Evolutionary conservation across 2,888 invertebrate genomes (phyloP).

Genomic region (Agrotis exclamationis): DNA sequence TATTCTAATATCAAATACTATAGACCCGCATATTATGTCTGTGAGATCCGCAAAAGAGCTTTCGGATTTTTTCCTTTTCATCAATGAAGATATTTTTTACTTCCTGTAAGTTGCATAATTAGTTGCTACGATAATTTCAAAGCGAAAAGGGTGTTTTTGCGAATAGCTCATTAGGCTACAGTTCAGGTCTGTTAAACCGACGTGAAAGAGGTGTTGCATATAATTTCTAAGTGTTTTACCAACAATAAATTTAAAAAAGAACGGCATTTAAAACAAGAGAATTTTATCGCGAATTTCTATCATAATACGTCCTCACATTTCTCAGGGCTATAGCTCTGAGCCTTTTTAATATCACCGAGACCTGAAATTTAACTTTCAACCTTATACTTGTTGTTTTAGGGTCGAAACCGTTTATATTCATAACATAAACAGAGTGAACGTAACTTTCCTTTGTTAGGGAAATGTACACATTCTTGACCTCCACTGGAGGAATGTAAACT

Average conservation of each 20-base stretch:
- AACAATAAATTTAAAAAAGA: constrained; percentile 14
- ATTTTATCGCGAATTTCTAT: constrained; percentile 46
- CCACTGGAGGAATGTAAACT: constrained; percentile 54
- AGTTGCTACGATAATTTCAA: no score
- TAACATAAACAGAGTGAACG: constrained; percentile 45
- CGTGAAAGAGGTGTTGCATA: no score
- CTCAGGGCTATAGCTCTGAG: constrained; percentile 37
- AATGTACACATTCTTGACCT: constrained; percentile 64
- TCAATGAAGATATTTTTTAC: no score
- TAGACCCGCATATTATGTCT: no score
- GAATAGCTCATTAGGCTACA: no score
- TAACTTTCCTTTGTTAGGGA: constrained; percentile 62
- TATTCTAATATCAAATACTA: no score
- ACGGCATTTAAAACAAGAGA: constrained; percentile 25
- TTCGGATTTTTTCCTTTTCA: no score
- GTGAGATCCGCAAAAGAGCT: no score
- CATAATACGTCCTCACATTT: constrained; percentile 55
- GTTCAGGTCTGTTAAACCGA: no score
- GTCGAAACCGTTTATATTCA: constrained; percentile 33
- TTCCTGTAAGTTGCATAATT: no score
- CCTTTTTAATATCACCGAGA: constrained; percentile 54
- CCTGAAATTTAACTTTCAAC: constrained; percentile 30
- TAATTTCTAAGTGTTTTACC: not conserved
- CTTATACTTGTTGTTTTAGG: constrained; percentile 16
- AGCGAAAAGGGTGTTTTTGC: no score